phyloP scores from a whole-genome alignment of 2,797 vertebrate genomes.

The Tapirus indicus region DNA sequence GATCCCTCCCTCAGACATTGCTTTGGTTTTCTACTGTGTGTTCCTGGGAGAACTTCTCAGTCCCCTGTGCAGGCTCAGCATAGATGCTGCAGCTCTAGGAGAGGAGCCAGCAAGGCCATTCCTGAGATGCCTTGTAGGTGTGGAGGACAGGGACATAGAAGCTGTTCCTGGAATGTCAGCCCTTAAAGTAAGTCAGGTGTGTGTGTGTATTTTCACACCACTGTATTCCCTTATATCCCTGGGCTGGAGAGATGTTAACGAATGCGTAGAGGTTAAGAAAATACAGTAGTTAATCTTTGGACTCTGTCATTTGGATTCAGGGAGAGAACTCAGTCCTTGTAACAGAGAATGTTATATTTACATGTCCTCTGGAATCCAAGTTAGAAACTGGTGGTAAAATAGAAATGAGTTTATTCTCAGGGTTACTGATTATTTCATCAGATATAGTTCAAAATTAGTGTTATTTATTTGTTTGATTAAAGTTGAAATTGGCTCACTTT shows the following conservation, averaged over 20 bases:
- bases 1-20: background rate
- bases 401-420: background rate
- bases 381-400: constrained; percentile 32
- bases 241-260: background rate
- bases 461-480: background rate
- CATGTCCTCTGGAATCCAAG: background rate
- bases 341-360: background rate
- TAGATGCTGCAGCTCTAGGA: background rate
- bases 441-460: background rate
- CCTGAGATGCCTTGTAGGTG: background rate
- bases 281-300: background rate
- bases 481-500: background rate
- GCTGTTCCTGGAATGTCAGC: background rate
- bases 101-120: background rate
- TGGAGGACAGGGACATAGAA: background rate
- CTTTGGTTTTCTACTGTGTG: background rate
- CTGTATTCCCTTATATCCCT: background rate
- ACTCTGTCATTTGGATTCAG: background rate
- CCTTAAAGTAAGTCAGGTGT: background rate
- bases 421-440: background rate
- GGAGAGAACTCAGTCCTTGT: background rate
- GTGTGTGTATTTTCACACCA: background rate
- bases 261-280: background rate
- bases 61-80: background rate
- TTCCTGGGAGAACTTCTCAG: background rate